Base-by-base conservation (phyloP, 1,140 invertebrate species). In the Papilio polytes region DNA sequence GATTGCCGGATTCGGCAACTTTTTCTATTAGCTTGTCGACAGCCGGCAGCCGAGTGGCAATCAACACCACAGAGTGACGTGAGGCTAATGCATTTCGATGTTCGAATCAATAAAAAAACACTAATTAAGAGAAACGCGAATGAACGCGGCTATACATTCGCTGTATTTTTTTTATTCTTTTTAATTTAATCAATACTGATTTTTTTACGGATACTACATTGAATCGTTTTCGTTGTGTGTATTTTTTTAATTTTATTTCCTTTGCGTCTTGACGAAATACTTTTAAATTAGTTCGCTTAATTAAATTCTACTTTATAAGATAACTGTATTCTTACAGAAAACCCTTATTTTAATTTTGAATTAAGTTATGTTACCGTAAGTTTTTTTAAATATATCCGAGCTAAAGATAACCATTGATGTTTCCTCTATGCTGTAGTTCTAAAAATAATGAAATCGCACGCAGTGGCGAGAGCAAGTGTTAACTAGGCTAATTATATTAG, bases 41-140 rank as follows among this genome's bases (percentile, higher is more conserved):
- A 88, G 87, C 80, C 63, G 56, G 83, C 82, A 84, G 82, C 86
- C 72, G 82, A 84, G 86, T 81, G 73, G 81, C 80, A 83, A 89
- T 91, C 90, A 90, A 86, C 88, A 86, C 82, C 74, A 53, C 22
- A n/a, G 56, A 84, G 86, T 91, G 90, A 92, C 88, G 88, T 86
- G 79, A 82, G 78, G 77, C 88, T 94, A 94, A 92, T 92, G 91
- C 90, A 92, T 70, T 85, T 82, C 87, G 86, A 87, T 86, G 85
- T 84, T 80, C 44, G 41, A 48, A 26, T 80, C 48, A 74, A 85
- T 86, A 84, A 88, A 88, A 81, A 84, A 83, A 72, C 72, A 76
- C 76, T 80, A 82, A 78, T 78, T 78, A 78, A 78, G 51, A 78
- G 36, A 76, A 78, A 78, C 77, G 41, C 77, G 77, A 78, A 63